A percentile compares a stretch with the other conserved stretches of the same genome.
These are phyloP conservation scores for Aselliscus stoliczkanus DNA, from an alignment of 2,797 vertebrate genomes.

Conservation along the genomic window DNA sequence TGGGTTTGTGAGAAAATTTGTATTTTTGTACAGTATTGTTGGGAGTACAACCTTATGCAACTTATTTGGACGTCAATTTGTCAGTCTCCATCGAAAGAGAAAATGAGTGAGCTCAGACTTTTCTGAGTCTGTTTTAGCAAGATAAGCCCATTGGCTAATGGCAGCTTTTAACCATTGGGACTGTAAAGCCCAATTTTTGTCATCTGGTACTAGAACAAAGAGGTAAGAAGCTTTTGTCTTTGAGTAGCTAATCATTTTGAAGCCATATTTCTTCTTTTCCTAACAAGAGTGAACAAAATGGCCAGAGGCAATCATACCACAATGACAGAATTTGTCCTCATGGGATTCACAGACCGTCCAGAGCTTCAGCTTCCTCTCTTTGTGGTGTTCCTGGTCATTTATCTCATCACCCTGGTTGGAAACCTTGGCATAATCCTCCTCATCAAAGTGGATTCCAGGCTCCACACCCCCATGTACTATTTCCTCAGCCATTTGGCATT, in stretches of 20 bases:
- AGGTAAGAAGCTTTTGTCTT: neutral
- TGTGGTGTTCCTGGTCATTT: conserved; percentile 67
- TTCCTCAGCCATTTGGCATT: conserved; percentile 72
- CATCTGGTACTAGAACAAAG: neutral
- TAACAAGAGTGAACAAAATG: conserved; percentile 52
- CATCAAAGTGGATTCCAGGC: conserved; percentile 12
- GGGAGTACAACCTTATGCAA: neutral
- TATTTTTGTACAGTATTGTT: neutral
- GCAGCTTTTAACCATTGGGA: neutral
- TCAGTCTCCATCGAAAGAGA: neutral
- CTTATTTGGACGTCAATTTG: neutral
- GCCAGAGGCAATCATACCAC: conserved; percentile 46
- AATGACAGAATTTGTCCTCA: conserved; percentile 71
- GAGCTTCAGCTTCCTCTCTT: conserved; percentile 68
- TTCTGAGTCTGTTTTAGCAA: neutral
- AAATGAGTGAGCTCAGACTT: neutral
- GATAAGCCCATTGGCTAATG: neutral
- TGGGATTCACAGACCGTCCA: conserved; percentile 65
- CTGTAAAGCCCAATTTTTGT: neutral
- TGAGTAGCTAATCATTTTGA: conserved; percentile 11
- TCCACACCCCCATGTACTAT: conserved; percentile 73
- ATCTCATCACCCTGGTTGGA: conserved; percentile 67
- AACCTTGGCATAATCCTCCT: conserved; percentile 70
- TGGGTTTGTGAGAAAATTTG: neutral
- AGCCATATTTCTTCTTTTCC: conserved; percentile 37